Conservation (phyloP, 37 sponge, comb jelly and placozoan species). For the Mnemiopsis leidyi region DNA sequence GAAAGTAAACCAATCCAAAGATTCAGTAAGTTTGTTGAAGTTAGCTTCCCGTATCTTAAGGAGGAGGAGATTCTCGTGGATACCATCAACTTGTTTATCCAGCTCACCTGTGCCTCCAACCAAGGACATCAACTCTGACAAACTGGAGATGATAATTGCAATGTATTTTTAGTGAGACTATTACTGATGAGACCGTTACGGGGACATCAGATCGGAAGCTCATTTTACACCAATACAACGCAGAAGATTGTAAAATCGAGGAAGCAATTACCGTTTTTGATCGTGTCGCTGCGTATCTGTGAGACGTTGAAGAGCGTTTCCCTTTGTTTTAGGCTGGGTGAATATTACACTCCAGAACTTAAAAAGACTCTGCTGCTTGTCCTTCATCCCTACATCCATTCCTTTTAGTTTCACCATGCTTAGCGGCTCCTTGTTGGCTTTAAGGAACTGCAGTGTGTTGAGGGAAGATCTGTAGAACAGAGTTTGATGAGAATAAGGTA, state of each 20-base stretch:
- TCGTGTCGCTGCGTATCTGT: not conserved
- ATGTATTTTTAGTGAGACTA: too few species aligned
- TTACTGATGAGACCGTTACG: too few species aligned
- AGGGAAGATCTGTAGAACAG: slow-evolving; percentile 79
- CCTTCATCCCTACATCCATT: slow-evolving; percentile 86
- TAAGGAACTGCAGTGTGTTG: slow-evolving; percentile 92
- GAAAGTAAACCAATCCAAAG: slow-evolving; percentile 55
- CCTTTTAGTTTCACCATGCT: slow-evolving; percentile 71
- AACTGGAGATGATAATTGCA: not conserved
- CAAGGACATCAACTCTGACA: slow-evolving; percentile 20
- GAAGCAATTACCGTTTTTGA: slow-evolving; percentile 43
- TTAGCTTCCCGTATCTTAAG: slow-evolving; percentile 55
- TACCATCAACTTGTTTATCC: slow-evolving; percentile 33
- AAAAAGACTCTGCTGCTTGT: slow-evolving; percentile 87
- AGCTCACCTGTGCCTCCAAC: slow-evolving; percentile 9
- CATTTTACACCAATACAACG: too few species aligned
- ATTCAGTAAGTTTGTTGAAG: slow-evolving; percentile 9
- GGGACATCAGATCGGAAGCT: too few species aligned
- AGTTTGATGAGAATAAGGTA: too few species aligned
- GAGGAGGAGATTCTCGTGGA: slow-evolving; percentile 34
- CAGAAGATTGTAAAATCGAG: too few species aligned
- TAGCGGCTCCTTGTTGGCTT: slow-evolving; percentile 71
- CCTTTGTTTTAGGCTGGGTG: slow-evolving; percentile 27
- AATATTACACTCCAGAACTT: slow-evolving; percentile 82
- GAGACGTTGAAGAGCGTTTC: slow-evolving; percentile 11